phyloP scores from a whole-genome alignment of 2,888 invertebrate species.

The Drosophila kambysellisi region DNA sequence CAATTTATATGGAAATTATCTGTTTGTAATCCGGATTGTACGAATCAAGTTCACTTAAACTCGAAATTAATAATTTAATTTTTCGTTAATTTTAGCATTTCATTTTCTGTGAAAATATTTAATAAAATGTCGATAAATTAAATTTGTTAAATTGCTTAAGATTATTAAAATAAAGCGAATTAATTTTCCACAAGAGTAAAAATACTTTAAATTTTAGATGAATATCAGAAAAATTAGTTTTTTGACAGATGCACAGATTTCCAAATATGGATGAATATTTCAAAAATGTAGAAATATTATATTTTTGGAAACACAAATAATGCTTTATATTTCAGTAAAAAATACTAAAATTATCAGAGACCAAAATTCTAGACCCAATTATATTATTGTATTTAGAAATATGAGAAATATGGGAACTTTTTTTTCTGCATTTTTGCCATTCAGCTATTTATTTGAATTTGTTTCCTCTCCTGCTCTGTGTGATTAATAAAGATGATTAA shows the following conservation, averaged over 20 bases:
- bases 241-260: not conserved
- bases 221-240: not conserved
- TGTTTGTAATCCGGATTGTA: not conserved
- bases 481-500: not conserved
- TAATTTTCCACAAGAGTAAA: not conserved
- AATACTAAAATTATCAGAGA: not conserved
- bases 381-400: not conserved
- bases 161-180: not conserved
- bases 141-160: not conserved
- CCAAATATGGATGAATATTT: not conserved
- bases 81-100: not conserved
- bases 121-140: not conserved
- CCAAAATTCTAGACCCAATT: not conserved
- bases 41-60: not conserved
- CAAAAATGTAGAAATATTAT: not conserved
- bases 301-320: not conserved
- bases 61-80: not conserved
- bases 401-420: not conserved
- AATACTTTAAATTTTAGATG: not conserved
- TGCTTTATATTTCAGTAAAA: not conserved
- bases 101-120: not conserved
- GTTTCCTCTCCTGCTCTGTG: not conserved
- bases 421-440: not conserved
- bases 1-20: not conserved
- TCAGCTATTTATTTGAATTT: not conserved